Conservation (phyloP, 2,797 vertebrate species). For the Esox masquinongy region DNA sequence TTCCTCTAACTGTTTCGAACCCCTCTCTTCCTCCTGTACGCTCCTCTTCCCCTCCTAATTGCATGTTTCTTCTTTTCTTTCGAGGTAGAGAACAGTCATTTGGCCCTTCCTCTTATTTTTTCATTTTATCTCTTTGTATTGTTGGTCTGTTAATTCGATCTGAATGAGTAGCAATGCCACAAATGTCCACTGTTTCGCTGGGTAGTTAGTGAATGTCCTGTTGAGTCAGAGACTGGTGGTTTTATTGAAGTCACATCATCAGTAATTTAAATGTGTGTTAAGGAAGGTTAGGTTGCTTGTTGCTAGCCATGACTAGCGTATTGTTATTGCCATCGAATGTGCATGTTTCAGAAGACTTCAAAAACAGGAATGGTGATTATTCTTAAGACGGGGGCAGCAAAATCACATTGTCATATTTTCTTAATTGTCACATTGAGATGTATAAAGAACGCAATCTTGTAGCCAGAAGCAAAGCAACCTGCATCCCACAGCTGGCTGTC, state of each 20-base stretch:
- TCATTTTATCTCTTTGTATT: conserved; percentile 7
- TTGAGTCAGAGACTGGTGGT: background rate
- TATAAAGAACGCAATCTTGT: no score
- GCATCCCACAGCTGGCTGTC: no score
- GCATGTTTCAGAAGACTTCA: background rate
- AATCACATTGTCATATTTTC: background rate
- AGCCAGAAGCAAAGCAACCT: no score
- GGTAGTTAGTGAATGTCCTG: background rate
- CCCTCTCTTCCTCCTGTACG: conserved; percentile 26
- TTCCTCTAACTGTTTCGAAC: conserved; percentile 38
- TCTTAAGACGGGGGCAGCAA: background rate
- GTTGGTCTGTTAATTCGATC: conserved; percentile 12
- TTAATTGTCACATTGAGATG: no score
- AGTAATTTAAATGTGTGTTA: background rate
- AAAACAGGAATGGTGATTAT: background rate
- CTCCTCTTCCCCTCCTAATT: conserved; percentile 4
- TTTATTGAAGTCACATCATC: background rate
- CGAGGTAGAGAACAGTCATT: conserved; percentile 18
- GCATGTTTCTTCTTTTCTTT: background rate
- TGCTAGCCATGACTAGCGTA: background rate
- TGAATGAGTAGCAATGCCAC: conserved; percentile 36
- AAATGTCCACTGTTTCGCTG: background rate
- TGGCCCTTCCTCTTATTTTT: conserved; percentile 38
- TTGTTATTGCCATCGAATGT: background rate
- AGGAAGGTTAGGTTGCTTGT: background rate